Base-by-base conservation (phyloP, 1,140 invertebrate genomes). In the Platyscapa corneri region DNA sequence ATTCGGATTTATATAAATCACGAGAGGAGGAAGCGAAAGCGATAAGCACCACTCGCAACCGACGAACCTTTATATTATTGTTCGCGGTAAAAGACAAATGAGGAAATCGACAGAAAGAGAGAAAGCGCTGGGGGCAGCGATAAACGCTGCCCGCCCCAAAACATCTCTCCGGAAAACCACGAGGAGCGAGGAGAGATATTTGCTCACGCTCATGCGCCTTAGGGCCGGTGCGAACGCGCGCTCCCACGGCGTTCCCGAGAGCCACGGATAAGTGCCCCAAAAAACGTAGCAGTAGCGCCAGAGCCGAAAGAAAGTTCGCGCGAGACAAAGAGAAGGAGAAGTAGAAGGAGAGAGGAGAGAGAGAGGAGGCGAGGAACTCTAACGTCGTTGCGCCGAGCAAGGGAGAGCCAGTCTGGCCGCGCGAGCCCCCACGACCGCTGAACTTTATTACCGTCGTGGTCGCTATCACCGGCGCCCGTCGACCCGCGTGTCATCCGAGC, bases 381-480 rank as follows among this genome's bases (percentile, higher is more conserved):
- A 74, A 74, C 49, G 12, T n/a, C 82, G 64, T 37, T 74, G 82
- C 53, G 53, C n/a, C 56, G 60, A 82, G 37, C 37, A 60, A 74
- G 82, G 53, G 72, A 75, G 82, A 84, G 77, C 77, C 83, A 85
- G 83, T 85, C 83, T 72, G 77, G 46, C 67, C 83, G 83, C 83
- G 83, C 77, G 77, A 78, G 77, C 49, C 65, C 60, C 37, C 32
- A 72, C 76, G 67, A 60, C 65, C 30, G 79, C 49, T 79, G 39
- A 64, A 32, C 20, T 37, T 34, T 46, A 37, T 37, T 34, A 67
- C 18, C 76, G 65, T 49, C 72, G 39, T 30, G 1, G 6, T 10
- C 65, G 65, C 3, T 32, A 67, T 67, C 70, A 72, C 30, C 39
- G 78, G 46, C 79, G 10, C 53, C 12, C 12, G 18, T 56, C 53